A percentile compares a stretch with the other conserved stretches of the same genome.
These are phyloP conservation scores for Coryphaenoides rupestris DNA, from an alignment of 2,113 vertebrate genomes.

Conservation along the genomic window DNA sequence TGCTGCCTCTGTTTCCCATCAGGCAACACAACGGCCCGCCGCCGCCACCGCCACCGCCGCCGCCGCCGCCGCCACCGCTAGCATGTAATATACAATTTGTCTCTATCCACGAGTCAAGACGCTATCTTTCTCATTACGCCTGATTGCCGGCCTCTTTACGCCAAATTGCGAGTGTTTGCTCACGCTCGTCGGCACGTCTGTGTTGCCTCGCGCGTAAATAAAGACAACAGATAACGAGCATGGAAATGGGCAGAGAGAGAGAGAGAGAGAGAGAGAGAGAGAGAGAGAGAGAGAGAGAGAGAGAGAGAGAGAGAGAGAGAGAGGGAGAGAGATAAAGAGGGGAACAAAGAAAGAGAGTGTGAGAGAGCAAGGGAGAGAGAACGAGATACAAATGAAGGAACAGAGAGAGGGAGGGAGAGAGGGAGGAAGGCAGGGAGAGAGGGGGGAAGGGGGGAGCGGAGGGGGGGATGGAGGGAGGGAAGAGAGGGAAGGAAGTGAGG, in stretches of 20 bases:
- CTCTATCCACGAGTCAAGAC: constrained; percentile 22
- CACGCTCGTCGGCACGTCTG: constrained; percentile 24
- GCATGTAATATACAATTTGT: too few species aligned
- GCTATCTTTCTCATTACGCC: constrained; percentile 58
- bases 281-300: constrained; percentile 26
- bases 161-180: constrained; percentile 40
- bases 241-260: not conserved
- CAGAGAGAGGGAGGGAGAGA: constrained; percentile 12
- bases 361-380: too few species aligned
- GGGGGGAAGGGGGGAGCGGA: constrained; percentile 21
- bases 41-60: constrained; percentile 41
- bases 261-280: constrained; percentile 26
- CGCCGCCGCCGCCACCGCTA: too few species aligned
- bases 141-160: constrained; percentile 62
- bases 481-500: too few species aligned
- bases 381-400: too few species aligned
- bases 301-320: not conserved
- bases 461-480: not conserved
- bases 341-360: too few species aligned
- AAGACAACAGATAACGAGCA: constrained; percentile 59
- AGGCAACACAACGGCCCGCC: constrained; percentile 55
- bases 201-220: constrained; percentile 68
- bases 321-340: not conserved
- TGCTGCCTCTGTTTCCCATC: constrained; percentile 51
- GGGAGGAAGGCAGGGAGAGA: constrained; percentile 13